Evolutionary conservation across 1,140 invertebrate genomes (phyloP), one percentile per base, ranked within the genome.

Genomic region (Lysiphlebus fabarum): DNA sequence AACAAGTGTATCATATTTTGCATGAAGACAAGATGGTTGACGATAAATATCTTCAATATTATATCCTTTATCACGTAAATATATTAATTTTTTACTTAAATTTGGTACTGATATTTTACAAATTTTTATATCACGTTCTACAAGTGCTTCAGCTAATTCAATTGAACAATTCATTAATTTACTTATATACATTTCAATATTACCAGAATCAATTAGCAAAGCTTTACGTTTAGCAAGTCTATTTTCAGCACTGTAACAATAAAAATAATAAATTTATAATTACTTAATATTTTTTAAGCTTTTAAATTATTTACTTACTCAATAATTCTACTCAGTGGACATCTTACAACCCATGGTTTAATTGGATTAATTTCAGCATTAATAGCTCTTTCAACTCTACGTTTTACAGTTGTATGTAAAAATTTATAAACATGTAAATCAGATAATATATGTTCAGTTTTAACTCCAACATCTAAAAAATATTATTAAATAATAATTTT

Each of bases 341-440:
- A 58, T 14, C 62, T 41, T 11, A 64, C 12, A 9, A 61, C 7
- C 62, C 62, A 64, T 9, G 59, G 59, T 36, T 58, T 64, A 0
- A 64, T 12, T 14, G 37, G 44, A 0, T 7, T 6, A 9, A 61
- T 37, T 8, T 47, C 48, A 5, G 34, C 34, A 12, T 11, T 4
- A 48, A 43, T 12, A 4, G 59, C 59, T n/a, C 10, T 14, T 12
- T 43, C 6, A 6, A 53, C 9, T 38, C 56, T 59, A 4, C n/a
- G 4, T 43, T 42, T 47, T 41, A 59, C 47, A 3, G n/a, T 42
- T 14, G 1, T 6, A 6, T 53, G 11, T 3, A 4, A 0, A 36
- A 48, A 57, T 9, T n/a, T 37, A n/a, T 59, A 63, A 6, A 47
- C 8, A 7, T 11, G 3, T 6, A 57, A 8, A 45, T 59, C 54